These are phyloP conservation scores for Eupelmus urozonus DNA, from an alignment of 2,888 invertebrate species.

Conservation along the genomic window DNA sequence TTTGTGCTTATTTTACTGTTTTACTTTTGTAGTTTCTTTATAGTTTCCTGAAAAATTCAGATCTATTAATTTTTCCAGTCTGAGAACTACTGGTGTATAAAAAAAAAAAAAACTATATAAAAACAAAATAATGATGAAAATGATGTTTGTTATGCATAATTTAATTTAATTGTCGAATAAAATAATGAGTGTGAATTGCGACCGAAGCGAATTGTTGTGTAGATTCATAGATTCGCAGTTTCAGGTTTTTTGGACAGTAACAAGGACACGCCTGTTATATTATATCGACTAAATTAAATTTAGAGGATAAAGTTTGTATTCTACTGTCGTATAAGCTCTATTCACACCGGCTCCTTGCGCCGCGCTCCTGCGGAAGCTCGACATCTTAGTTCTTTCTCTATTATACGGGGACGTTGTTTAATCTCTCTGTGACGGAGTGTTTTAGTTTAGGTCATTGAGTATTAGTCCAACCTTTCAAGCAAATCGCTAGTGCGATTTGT, in stretches of 20 bases:
- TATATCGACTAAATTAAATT: conserved; percentile 62
- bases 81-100: conserved; percentile 61
- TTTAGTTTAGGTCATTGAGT: conserved; percentile 48
- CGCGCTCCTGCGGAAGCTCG: conserved; percentile 40
- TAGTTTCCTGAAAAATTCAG: conserved; percentile 47
- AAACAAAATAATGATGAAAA: conserved; percentile 59
- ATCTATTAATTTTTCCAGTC: conserved; percentile 53
- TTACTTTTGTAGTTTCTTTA: conserved; percentile 57
- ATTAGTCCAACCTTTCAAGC: conserved; percentile 45
- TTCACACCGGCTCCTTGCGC: conserved; percentile 46
- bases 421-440: conserved; percentile 28
- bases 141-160: conserved; percentile 71
- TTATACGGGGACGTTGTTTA: conserved; percentile 40
- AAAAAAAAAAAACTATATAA: conserved; percentile 60
- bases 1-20: conserved; percentile 59
- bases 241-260: conserved; percentile 59
- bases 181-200: conserved; percentile 66
- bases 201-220: conserved; percentile 67
- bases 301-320: conserved; percentile 64
- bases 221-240: conserved; percentile 64
- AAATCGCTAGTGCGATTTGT: conserved; percentile 30
- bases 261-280: conserved; percentile 61
- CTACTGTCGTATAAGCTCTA: conserved; percentile 60
- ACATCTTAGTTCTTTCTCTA: conserved; percentile 32
- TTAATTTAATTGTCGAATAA: conserved; percentile 71